Percentiles rank a stretch among this genome's conserved stretches.
These are phyloP conservation scores for Callaeas wilsoni DNA, from an alignment of 2,113 vertebrate species.

Conservation along the genomic window DNA sequence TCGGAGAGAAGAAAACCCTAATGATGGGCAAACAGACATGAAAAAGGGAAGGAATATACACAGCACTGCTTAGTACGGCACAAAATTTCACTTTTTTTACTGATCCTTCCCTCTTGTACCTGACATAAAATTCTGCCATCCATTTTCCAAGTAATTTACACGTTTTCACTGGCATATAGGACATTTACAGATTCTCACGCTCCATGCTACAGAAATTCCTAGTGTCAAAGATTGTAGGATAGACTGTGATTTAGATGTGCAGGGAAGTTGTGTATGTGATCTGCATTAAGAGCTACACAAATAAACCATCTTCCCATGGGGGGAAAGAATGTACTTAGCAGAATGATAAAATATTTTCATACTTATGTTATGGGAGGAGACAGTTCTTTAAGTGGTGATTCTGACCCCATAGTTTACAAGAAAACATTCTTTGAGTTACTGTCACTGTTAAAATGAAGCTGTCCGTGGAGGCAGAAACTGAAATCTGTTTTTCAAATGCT, in stretches of 20 bases:
- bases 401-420: not conserved
- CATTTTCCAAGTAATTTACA: not conserved
- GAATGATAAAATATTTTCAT: not conserved
- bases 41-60: not conserved
- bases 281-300: not conserved
- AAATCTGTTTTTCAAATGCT: not conserved
- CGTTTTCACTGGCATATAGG: not conserved
- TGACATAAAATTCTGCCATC: rapidly evolving
- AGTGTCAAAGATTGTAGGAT: not conserved
- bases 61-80: rapidly evolving
- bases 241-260: not conserved
- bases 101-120: rapidly evolving
- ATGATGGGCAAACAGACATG: not conserved
- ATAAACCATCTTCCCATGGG: not conserved
- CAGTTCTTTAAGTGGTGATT: not conserved
- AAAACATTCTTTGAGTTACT: not conserved
- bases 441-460: not conserved
- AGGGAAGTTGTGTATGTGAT: not conserved
- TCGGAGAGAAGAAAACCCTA: not conserved
- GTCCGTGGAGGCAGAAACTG: not conserved
- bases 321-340: not conserved
- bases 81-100: not conserved
- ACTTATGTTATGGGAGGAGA: conserved; percentile 3
- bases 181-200: not conserved
- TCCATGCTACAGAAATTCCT: not conserved